Conservation (phyloP, 1,140 invertebrate species). For the Drosophila ananassae region DNA sequence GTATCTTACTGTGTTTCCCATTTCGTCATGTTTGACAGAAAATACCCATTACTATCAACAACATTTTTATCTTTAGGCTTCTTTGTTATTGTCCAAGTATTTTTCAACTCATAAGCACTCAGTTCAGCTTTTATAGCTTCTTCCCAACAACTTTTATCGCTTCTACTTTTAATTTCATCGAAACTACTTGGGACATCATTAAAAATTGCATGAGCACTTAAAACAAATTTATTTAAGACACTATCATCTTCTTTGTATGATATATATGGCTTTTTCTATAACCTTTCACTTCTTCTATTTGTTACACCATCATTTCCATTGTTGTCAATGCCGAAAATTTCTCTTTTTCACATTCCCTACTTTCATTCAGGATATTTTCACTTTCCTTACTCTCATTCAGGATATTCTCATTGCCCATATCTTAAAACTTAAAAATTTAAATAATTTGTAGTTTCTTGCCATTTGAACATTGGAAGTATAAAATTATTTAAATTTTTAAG, state of each 20-base stretch:
- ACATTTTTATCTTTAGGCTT: constrained; percentile 11
- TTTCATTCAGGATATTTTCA: constrained; percentile 1
- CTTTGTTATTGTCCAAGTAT: constrained; percentile 1
- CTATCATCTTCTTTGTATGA: constrained; percentile 19
- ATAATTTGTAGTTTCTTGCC: no score
- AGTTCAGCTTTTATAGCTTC: constrained; percentile 55
- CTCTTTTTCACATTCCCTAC: not conserved
- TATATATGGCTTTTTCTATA: constrained; percentile 16
- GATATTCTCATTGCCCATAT: no score
- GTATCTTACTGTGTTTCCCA: constrained; percentile 36
- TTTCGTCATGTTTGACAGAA: constrained; percentile 23
- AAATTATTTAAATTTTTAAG: no score
- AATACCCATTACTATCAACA: constrained; percentile 4
- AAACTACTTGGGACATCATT: constrained; percentile 27
- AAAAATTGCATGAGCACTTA: constrained; percentile 22
- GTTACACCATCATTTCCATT: not conserved
- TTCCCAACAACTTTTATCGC: constrained; percentile 72
- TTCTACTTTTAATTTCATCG: constrained; percentile 64
- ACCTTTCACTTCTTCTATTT: constrained; percentile 20
- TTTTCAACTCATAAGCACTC: constrained; percentile 14
- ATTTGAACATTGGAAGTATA: no score
- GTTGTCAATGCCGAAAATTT: not conserved
- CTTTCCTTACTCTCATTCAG: constrained; percentile 3
- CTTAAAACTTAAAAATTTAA: no score
- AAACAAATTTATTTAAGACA: constrained; percentile 6